Base-by-base conservation (phyloP, 2,888 invertebrate genomes). In the Falcaria lacertinaria region DNA sequence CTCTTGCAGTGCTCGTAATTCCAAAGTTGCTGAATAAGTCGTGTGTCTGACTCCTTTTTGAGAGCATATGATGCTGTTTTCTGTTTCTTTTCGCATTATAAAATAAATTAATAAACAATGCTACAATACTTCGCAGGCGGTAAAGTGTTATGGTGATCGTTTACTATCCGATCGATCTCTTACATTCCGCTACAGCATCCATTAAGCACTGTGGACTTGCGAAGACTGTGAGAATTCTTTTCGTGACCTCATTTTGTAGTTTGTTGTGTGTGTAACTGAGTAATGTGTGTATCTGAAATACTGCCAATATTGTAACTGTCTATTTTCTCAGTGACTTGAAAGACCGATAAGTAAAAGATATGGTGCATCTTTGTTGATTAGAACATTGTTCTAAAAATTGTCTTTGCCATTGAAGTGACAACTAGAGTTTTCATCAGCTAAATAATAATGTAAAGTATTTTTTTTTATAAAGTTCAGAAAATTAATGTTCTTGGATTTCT, bases 251-350 rank as follows among this genome's bases (percentile, higher is more conserved):
- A 86, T 88, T 80, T 73, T 69, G 88, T 88, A 88, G 88, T 81
- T 87, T 85, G 86, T 78, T 86, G 83, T 90, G 81, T 84, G 78
- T 88, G 82, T 89, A 81, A 25, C 25, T 37, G 17, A 84, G 84
- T 89, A 83, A 62, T 83, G 78, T 89, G 81, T 89, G 83, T 90
- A 81, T 80, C 74, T 78, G 71, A 77, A 77, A 81, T 74, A 78
- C 74, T 76, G 74, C 77, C 73, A 80, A 75, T 70, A 69, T 69
- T 73, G 74, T 79, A 73, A 74, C 72, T 74, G 71, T 83, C 67
- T 75, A 69, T 73, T 78, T 69, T 80, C 79, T 71, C 78, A 77
- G 73, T 74, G 69, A 77, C 75, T 81, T 83, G 84, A 82, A 87
- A 84, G 74, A 83, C 82, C 82, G 83, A 84, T n/a, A n/a, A n/a